Evolutionary conservation across 2,797 vertebrate genomes (phyloP).

Genomic region (Cuculus canorus): DNA sequence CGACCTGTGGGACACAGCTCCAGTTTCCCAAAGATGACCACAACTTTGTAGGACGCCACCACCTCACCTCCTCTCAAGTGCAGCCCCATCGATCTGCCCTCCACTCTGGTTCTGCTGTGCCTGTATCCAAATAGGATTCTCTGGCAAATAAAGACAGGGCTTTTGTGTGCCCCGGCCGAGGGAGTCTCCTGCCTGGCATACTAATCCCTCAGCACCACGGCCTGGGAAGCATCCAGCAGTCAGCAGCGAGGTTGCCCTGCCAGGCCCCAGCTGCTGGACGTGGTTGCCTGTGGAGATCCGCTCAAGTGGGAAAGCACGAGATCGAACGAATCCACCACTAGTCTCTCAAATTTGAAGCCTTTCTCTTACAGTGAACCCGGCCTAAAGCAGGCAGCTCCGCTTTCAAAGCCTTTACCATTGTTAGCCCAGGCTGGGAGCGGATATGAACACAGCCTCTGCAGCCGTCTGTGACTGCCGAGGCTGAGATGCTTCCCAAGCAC

Average conservation of each 20-base stretch:
- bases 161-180: background rate
- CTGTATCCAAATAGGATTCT: background rate
- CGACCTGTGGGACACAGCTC: background rate
- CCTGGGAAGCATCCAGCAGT: background rate
- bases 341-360: background rate
- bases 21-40: background rate
- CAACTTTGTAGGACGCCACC: rapidly evolving
- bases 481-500: too few species aligned
- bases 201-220: background rate
- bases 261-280: rapidly evolving
- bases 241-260: background rate
- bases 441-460: too few species aligned
- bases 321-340: background rate
- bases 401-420: too few species aligned
- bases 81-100: background rate
- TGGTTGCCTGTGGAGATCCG: background rate
- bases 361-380: background rate
- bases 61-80: rapidly evolving
- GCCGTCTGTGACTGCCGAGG: too few species aligned
- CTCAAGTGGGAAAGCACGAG: background rate
- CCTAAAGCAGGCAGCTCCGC: background rate
- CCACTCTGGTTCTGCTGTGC: rapidly evolving
- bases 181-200: background rate
- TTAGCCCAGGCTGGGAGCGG: background rate
- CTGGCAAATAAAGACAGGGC: background rate